Percentiles rank a stretch among this genome's conserved stretches.
Conservation (phyloP, 2,888 invertebrate genomes). For the Tetramorium bicarinatum region DNA sequence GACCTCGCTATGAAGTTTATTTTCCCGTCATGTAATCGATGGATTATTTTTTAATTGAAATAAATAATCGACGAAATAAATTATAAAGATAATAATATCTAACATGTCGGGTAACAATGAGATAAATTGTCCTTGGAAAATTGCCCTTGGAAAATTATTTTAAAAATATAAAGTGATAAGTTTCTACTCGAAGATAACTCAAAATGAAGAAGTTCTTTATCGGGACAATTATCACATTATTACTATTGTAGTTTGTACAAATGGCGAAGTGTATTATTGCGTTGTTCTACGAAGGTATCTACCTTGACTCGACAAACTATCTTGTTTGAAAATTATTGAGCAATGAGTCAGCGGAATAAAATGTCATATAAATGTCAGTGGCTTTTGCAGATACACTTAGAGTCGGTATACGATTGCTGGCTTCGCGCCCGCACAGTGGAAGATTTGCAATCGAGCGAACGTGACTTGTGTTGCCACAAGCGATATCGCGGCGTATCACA, state of each 20-base stretch:
- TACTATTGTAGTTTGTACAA: too few relatives aligned
- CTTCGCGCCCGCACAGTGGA: constrained; percentile 24
- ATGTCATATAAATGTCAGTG: neutral
- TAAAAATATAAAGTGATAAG: neutral
- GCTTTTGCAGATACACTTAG: neutral
- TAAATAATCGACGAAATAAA: neutral
- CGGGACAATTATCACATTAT: neutral
- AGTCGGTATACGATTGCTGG: constrained; percentile 1
- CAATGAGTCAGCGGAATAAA: neutral
- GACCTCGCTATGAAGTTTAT: neutral
- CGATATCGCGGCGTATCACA: constrained; percentile 47
- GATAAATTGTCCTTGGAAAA: neutral
- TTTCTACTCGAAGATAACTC: neutral
- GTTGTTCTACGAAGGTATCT: too few relatives aligned
- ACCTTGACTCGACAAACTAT: neutral
- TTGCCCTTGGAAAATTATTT: too few relatives aligned
- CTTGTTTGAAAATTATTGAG: neutral
- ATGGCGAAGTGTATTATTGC: neutral
- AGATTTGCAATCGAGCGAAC: constrained; percentile 36
- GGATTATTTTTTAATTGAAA: neutral
- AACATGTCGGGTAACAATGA: neutral
- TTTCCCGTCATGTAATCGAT: neutral
- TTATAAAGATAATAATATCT: constrained; percentile 15
- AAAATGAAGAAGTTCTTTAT: neutral
- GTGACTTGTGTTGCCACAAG: constrained; percentile 27